These are phyloP conservation scores for Nasonovia ribisnigri DNA, from an alignment of 2,888 invertebrate genomes.

Conservation along the genomic window DNA sequence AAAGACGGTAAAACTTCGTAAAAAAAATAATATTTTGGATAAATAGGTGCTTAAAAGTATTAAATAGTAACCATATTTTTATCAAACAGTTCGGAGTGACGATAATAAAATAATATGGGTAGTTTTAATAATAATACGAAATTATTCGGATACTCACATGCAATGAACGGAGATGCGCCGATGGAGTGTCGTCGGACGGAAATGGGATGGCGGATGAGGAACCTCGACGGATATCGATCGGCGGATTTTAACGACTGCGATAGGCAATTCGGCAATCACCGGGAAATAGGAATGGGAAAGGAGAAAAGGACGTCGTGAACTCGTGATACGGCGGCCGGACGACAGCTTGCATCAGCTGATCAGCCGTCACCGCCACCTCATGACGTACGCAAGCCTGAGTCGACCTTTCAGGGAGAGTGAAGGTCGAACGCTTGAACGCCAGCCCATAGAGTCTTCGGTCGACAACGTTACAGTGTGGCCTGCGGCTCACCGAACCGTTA, in stretches of 20 bases:
- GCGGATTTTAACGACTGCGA: no score
- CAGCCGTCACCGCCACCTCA: background rate
- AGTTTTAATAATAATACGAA: background rate
- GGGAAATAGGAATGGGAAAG: background rate
- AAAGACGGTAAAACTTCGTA: background rate
- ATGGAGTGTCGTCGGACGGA: background rate
- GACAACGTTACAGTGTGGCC: background rate
- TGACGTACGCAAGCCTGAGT: background rate
- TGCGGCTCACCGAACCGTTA: background rate
- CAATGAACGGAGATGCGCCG: background rate
- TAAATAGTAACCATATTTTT: background rate
- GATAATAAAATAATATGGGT: background rate
- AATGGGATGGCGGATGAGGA: background rate
- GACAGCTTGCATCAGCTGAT: background rate
- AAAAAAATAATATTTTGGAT: background rate
- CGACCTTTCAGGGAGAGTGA: background rate
- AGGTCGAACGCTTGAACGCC: background rate
- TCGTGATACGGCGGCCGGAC: background rate
- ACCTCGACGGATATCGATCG: background rate
- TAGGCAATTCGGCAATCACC: background rate
- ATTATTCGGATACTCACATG: background rate
- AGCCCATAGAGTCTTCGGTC: background rate
- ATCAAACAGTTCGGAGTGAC: background rate
- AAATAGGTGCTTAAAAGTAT: background rate
- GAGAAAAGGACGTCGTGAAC: background rate